phyloP scores from a whole-genome alignment of 2,888 invertebrate genomes.

The Eumerus sabulonum region DNA sequence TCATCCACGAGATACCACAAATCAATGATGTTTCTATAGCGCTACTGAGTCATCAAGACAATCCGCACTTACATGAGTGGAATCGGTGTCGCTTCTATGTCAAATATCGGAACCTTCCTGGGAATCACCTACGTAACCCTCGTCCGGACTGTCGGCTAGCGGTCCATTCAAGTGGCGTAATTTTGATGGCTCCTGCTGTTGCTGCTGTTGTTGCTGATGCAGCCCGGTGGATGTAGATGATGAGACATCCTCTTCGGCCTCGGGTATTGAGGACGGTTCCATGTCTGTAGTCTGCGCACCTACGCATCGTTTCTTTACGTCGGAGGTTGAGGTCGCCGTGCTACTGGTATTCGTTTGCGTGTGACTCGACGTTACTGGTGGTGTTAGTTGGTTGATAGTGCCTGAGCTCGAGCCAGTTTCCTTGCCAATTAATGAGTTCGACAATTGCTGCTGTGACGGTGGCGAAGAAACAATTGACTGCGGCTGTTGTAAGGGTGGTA shows the following conservation, averaged over 20 bases:
- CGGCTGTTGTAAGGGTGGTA: conserved; percentile 56
- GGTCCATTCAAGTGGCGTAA: conserved; percentile 79
- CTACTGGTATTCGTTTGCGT: conserved; percentile 67
- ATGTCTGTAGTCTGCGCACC: conserved; percentile 82
- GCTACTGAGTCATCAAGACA: conserved; percentile 78
- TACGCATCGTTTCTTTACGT: conserved; percentile 80
- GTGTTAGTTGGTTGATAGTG: conserved; percentile 65
- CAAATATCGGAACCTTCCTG: conserved; percentile 85
- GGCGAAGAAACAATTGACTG: conserved; percentile 65
- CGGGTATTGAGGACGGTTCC: conserved; percentile 79
- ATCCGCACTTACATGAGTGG: conserved; percentile 70
- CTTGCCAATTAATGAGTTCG: conserved; percentile 2
- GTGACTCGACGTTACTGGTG: conserved; percentile 77
- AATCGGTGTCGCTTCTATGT: conserved; percentile 76
- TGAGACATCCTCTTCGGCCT: conserved; percentile 78
- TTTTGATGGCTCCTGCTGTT: conserved; percentile 79
- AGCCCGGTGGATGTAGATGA: neutral
- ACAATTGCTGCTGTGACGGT: conserved; percentile 56
- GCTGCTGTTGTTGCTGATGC: conserved; percentile 70
- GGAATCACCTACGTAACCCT: conserved; percentile 91
- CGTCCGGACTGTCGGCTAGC: conserved; percentile 90
- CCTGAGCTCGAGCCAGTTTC: conserved; percentile 18
- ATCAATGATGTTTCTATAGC: conserved; percentile 71
- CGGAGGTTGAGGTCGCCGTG: conserved; percentile 76
- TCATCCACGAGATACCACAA: conserved; percentile 30